Conservation (phyloP, 1,140 invertebrate species). For the Zaprionus tsacasi region DNA sequence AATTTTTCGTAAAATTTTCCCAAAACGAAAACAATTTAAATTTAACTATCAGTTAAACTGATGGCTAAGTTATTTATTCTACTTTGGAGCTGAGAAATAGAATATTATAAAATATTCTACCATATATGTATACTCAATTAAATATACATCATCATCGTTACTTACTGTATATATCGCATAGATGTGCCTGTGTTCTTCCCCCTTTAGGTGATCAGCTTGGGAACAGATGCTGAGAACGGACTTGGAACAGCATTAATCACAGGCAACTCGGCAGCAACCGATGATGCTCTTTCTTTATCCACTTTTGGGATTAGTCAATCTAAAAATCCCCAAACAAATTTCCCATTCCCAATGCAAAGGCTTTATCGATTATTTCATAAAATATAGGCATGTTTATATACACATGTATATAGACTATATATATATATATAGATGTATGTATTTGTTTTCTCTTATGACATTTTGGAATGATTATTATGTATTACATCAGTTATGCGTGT, state of each 20-base stretch:
- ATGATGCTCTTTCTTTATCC: too few relatives aligned
- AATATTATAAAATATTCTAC: neutral
- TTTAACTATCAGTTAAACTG: neutral
- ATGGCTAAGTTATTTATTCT: neutral
- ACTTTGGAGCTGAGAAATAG: neutral
- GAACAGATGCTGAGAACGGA: neutral
- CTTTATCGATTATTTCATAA: conserved; percentile 43
- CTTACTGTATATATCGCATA: neutral
- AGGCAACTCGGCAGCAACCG: neutral
- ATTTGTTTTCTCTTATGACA: conserved; percentile 61
- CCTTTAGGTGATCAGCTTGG: neutral
- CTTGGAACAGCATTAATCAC: neutral
- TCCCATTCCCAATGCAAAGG: conserved; percentile 5
- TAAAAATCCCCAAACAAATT: neutral
- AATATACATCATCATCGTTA: neutral
- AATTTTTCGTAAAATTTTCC: neutral
- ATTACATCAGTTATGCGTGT: conserved; percentile 54
- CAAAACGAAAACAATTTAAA: neutral
- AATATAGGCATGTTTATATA: conserved; percentile 42
- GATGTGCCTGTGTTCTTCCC: neutral
- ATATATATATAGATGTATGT: conserved; percentile 46
- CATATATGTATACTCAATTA: too few relatives aligned
- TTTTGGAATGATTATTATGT: conserved; percentile 79
- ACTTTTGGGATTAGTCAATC: neutral
- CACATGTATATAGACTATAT: conserved; percentile 30